These are phyloP conservation scores for Rhagonycha lutea DNA, from an alignment of 2,888 invertebrate genomes.

Conservation along the genomic window DNA sequence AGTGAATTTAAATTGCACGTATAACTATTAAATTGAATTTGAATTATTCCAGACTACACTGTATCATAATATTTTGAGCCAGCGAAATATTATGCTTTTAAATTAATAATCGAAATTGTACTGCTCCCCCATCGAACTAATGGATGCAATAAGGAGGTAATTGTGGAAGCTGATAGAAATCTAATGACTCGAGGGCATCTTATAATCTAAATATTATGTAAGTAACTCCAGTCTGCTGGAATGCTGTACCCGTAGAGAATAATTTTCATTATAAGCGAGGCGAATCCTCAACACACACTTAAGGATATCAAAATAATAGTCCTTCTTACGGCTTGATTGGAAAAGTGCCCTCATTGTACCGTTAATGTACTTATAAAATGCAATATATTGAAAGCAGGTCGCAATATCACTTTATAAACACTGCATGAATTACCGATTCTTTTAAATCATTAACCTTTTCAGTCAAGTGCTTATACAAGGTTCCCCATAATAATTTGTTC, in stretches of 20 bases:
- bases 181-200: not conserved
- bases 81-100: not conserved
- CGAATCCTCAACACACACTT: too few species aligned
- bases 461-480: too few species aligned
- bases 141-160: not conserved
- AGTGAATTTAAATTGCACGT: not conserved
- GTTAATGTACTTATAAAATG: too few species aligned
- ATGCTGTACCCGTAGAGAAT: not conserved
- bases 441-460: too few species aligned
- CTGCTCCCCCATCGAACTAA: not conserved
- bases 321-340: too few species aligned
- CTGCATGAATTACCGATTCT: too few species aligned
- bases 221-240: not conserved
- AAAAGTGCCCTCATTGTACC: too few species aligned
- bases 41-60: not conserved
- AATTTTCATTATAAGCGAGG: not conserved
- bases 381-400: too few species aligned
- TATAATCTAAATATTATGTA: too few species aligned
- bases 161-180: not conserved
- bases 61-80: not conserved
- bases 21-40: not conserved
- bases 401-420: too few species aligned
- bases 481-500: too few species aligned
- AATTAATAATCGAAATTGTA: not conserved
- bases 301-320: too few species aligned